phyloP scores from a whole-genome alignment of 2,888 invertebrate genomes.

The Hofmannophila pseudospretella region DNA sequence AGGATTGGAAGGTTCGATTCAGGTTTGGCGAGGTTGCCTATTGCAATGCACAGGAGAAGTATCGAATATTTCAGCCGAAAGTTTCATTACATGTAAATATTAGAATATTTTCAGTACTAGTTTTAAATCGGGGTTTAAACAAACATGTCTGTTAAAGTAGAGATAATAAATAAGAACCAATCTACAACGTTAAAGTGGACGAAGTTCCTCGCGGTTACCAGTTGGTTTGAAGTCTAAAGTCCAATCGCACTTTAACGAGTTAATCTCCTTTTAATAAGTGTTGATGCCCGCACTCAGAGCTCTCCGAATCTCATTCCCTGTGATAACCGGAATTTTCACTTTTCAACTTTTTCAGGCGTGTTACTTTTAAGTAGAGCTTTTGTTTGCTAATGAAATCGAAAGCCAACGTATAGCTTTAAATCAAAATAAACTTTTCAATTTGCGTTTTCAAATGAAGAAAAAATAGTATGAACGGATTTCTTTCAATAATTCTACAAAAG shows the following conservation, averaged over 20 bases:
- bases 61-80: too few relatives aligned
- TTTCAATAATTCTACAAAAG: too few relatives aligned
- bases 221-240: slow-evolving; percentile 41
- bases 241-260: slow-evolving; percentile 71
- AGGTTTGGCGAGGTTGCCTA: too few relatives aligned
- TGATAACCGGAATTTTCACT: slow-evolving; percentile 38
- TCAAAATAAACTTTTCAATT: background rate
- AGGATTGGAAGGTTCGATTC: too few relatives aligned
- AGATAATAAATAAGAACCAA: slow-evolving; percentile 39
- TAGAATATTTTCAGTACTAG: too few relatives aligned
- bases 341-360: slow-evolving; percentile 3
- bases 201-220: slow-evolving; percentile 37
- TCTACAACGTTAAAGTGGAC: slow-evolving; percentile 25
- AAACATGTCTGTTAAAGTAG: too few relatives aligned
- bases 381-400: slow-evolving; percentile 1
- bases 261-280: slow-evolving; percentile 72
- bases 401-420: background rate
- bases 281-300: slow-evolving; percentile 48
- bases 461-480: too few relatives aligned
- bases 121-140: too few relatives aligned
- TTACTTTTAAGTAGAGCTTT: slow-evolving; percentile 3
- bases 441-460: too few relatives aligned
- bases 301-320: slow-evolving; percentile 45
- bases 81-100: too few relatives aligned
- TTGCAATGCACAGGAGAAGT: too few relatives aligned